phyloP scores from a whole-genome alignment of 2,888 invertebrate genomes.

The Scrobipalpa costella region DNA sequence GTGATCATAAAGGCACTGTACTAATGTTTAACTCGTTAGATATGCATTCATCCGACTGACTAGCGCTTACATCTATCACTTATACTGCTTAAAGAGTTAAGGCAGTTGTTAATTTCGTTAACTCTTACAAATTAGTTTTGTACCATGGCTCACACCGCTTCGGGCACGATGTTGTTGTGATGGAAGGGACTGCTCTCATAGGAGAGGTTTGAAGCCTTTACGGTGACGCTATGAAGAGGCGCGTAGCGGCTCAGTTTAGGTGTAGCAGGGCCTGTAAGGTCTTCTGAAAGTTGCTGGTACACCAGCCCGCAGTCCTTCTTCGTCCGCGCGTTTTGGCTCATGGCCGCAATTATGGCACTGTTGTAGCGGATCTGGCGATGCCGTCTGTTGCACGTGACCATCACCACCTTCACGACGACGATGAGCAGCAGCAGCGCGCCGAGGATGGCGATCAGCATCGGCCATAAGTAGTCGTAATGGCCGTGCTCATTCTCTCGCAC shows the following conservation, averaged over 20 bases:
- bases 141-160: slow-evolving; percentile 77
- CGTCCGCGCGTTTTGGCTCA: slow-evolving; percentile 76
- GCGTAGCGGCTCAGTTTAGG: slow-evolving; percentile 85
- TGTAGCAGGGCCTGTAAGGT: slow-evolving; percentile 84
- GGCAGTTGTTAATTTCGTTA: slow-evolving; percentile 69
- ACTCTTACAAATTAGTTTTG: slow-evolving; percentile 52
- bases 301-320: slow-evolving; percentile 88
- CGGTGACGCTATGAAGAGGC: slow-evolving; percentile 76
- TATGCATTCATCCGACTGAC: slow-evolving; percentile 67
- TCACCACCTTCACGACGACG: slow-evolving; percentile 76
- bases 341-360: slow-evolving; percentile 77
- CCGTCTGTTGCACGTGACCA: slow-evolving; percentile 61
- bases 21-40: slow-evolving; percentile 45
- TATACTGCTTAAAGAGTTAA: slow-evolving; percentile 70
- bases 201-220: slow-evolving; percentile 74
- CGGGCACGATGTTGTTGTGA: slow-evolving; percentile 83
- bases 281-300: slow-evolving; percentile 89
- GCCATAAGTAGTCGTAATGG: slow-evolving; percentile 79
- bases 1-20: slow-evolving; percentile 67
- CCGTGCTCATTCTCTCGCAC: slow-evolving; percentile 64
- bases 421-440: slow-evolving; percentile 80
- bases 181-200: slow-evolving; percentile 84
- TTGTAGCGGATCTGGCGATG: slow-evolving; percentile 71
- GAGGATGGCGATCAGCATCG: slow-evolving; percentile 80
- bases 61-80: slow-evolving; percentile 77